These are phyloP conservation scores for Caenorhabditis uteleia DNA, from an alignment of 2,888 invertebrate species.

Conservation along the genomic window DNA sequence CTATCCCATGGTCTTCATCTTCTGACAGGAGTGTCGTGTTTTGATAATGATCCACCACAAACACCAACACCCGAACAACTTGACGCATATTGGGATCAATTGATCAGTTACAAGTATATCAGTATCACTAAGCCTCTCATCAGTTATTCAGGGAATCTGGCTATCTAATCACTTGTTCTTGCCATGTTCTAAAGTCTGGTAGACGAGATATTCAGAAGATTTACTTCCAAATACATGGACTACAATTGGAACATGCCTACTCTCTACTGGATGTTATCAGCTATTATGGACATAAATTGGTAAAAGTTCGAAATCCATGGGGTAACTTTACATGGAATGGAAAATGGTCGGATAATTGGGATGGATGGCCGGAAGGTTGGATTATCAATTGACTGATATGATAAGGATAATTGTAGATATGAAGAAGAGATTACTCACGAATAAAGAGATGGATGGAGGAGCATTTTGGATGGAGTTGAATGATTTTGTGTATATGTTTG, in stretches of 20 bases:
- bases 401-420: too few species aligned
- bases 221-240: slow-evolving; percentile 83
- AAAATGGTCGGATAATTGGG: slow-evolving; percentile 84
- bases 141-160: too few species aligned
- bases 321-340: slow-evolving; percentile 98
- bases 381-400: too few species aligned
- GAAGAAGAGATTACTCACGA: slow-evolving; percentile 7
- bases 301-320: slow-evolving; percentile 95
- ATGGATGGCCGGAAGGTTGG: slow-evolving; percentile 45
- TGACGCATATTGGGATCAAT: slow-evolving; percentile 94
- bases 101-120: slow-evolving; percentile 83
- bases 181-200: too few species aligned
- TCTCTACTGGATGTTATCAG: slow-evolving; percentile 91
- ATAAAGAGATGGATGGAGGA: slow-evolving; percentile 76
- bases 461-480: slow-evolving; percentile 98
- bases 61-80: slow-evolving; percentile 72
- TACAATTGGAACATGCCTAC: slow-evolving; percentile 94
- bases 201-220: too few species aligned
- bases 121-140: too few species aligned
- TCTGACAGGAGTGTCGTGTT: slow-evolving; percentile 76
- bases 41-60: slow-evolving; percentile 15
- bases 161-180: too few species aligned
- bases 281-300: slow-evolving; percentile 76
- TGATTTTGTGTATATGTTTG: slow-evolving; percentile 90
- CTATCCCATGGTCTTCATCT: slow-evolving; percentile 95